phyloP scores from a whole-genome alignment of 37 sponge, comb jelly and placozoan species.

The Haliclona indistincta region DNA sequence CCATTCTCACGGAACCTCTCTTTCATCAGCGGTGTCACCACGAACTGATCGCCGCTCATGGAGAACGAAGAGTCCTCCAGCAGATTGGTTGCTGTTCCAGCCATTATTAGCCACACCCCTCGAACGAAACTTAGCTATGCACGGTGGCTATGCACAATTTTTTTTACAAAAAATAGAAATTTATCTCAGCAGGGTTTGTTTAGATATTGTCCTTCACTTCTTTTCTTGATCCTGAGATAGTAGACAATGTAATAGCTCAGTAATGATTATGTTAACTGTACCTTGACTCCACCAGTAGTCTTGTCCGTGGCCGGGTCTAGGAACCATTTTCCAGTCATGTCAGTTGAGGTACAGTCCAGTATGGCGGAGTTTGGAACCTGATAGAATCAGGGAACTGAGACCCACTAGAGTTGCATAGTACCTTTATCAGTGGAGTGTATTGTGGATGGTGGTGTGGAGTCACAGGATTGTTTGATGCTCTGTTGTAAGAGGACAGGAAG shows the following conservation, averaged over 20 bases:
- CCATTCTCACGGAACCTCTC: slow-evolving; percentile 51
- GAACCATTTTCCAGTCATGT: slow-evolving; percentile 72
- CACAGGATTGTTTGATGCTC: slow-evolving; percentile 75
- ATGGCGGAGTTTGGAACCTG: slow-evolving; percentile 68
- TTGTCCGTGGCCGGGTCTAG: slow-evolving; percentile 32
- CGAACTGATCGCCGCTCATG: neutral
- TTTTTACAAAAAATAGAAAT: no score
- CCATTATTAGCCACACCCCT: neutral
- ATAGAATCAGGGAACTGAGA: neutral
- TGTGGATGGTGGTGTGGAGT: slow-evolving; percentile 74
- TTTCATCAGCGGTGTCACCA: slow-evolving; percentile 42
- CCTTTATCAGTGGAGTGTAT: slow-evolving; percentile 86
- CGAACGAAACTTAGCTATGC: neutral
- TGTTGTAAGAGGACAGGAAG: slow-evolving; percentile 88
- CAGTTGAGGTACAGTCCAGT: slow-evolving; percentile 37
- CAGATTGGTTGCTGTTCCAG: neutral
- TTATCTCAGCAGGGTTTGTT: no score
- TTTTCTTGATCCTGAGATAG: no score
- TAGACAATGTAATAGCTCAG: no score
- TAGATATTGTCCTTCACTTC: no score
- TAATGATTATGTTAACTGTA: no score
- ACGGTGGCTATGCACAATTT: no score
- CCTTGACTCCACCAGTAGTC: no score
- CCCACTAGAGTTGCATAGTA: neutral
- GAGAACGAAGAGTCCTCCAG: neutral